Evolutionary conservation across 2,797 vertebrate species (phyloP).

Genomic region (Squalus acanthias): DNA sequence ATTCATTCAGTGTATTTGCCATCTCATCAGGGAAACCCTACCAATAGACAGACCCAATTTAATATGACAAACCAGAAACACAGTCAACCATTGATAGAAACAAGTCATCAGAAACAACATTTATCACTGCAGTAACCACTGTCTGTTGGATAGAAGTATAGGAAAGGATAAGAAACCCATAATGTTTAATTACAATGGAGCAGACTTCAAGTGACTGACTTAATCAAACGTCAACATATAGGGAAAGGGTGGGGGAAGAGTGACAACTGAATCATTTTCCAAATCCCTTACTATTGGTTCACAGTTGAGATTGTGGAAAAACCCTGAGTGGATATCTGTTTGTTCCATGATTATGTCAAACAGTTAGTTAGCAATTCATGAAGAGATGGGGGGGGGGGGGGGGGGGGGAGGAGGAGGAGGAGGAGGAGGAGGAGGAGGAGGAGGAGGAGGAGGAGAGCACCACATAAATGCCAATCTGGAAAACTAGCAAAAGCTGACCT

Average conservation of each 20-base stretch:
- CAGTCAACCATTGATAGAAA: background rate
- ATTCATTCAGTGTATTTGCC: too few species aligned
- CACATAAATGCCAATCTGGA: background rate
- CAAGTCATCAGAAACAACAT: background rate
- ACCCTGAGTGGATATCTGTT: background rate
- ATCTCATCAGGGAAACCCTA: background rate
- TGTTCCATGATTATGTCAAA: background rate
- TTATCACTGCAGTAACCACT: background rate
- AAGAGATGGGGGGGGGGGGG: too few species aligned
- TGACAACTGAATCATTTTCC: background rate
- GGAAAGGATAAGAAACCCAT: background rate
- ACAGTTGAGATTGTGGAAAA: background rate
- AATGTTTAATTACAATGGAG: background rate
- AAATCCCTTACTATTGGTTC: background rate
- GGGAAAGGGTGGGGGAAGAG: background rate
- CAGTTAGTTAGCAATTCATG: background rate
- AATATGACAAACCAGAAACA: too few species aligned
- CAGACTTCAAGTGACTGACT: background rate
- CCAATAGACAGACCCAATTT: background rate
- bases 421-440: background rate
- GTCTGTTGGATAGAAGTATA: background rate
- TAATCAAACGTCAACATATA: background rate
- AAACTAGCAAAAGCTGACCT: background rate
- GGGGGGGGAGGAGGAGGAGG: background rate
- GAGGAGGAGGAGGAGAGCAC: background rate